Conservation (phyloP, 2,797 vertebrate genomes). For the Rhinella marina region DNA sequence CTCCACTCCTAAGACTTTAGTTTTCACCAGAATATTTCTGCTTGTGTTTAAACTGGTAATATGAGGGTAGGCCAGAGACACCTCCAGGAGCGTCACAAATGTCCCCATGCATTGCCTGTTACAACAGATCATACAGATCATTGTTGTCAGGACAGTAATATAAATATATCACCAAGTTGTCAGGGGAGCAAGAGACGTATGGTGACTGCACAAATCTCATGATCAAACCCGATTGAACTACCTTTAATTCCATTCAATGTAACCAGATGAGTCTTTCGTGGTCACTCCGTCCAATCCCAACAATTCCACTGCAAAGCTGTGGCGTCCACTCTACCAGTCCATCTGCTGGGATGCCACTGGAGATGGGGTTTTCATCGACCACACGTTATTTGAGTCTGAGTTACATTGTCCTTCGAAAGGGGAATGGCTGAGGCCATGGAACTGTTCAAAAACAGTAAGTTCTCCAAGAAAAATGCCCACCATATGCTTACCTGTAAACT, state of each 20-base stretch:
- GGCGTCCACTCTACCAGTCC: slow-evolving; percentile 75
- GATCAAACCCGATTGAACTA: not conserved
- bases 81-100: no score
- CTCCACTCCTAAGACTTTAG: no score
- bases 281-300: slow-evolving; percentile 73
- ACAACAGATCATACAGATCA: no score
- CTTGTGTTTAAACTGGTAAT: no score
- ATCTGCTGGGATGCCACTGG: slow-evolving; percentile 81
- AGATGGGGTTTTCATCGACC: slow-evolving; percentile 75
- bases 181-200: no score
- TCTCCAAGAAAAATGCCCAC: slow-evolving; percentile 68
- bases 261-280: slow-evolving; percentile 63
- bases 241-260: slow-evolving; percentile 66
- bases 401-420: slow-evolving; percentile 70
- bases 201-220: no score
- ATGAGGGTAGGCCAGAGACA: no score
- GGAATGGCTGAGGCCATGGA: not conserved
- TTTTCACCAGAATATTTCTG: no score
- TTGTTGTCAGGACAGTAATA: no score
- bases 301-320: slow-evolving; percentile 85
- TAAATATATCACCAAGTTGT: no score
- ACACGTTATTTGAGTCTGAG: slow-evolving; percentile 78
- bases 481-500: no score
- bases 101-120: no score
- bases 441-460: slow-evolving; percentile 83